Conservation (phyloP, 2,113 vertebrate species). For the Shinisaurus crocodilurus region DNA sequence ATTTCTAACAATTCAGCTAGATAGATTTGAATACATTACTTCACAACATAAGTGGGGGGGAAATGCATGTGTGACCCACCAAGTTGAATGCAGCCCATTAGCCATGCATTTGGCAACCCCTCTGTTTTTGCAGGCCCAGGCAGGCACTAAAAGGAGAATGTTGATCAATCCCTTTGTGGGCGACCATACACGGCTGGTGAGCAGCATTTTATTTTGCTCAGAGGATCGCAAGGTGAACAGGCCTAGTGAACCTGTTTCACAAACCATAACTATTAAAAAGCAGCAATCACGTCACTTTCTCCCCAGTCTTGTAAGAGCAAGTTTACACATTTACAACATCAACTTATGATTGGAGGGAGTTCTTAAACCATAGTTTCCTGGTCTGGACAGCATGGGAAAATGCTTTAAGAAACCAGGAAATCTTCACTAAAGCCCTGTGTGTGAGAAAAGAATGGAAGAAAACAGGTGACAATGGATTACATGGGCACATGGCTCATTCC, state of each 20-base stretch:
- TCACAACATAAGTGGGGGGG: not conserved
- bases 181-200: not conserved
- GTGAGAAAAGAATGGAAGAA: not conserved
- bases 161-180: too few relatives aligned
- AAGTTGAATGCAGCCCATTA: not conserved
- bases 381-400: not conserved
- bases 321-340: too few relatives aligned
- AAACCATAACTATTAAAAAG: not conserved
- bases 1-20: conserved; percentile 47
- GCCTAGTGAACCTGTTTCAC: not conserved
- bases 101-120: not conserved
- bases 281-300: not conserved
- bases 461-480: not conserved
- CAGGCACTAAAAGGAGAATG: not conserved
- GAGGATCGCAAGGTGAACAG: not conserved
- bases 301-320: not conserved
- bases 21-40: conserved; percentile 18
- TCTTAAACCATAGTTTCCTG: not conserved
- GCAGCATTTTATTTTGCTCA: not conserved
- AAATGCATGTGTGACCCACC: not conserved
- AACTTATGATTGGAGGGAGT: not conserved
- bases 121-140: not conserved
- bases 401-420: not conserved
- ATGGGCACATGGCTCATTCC: not conserved
- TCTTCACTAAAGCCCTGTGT: not conserved